Evolutionary conservation across 1,140 invertebrate genomes (phyloP).

Genomic region (Philopotamus ludificatus): DNA sequence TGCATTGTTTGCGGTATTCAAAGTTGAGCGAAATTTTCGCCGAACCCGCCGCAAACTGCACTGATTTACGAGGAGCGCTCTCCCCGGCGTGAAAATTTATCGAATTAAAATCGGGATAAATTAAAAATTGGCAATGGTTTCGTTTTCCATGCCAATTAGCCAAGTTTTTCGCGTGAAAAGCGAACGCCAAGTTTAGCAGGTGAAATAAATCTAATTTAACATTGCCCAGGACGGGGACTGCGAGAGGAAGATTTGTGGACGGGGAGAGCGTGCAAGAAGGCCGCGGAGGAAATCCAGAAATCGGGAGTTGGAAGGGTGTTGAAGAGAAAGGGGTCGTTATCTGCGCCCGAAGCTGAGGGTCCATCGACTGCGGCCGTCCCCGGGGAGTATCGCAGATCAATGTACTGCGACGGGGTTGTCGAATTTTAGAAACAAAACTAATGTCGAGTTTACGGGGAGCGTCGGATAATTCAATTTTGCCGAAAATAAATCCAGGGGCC

Average conservation of each 20-base stretch:
- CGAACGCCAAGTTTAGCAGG: conserved; percentile 7
- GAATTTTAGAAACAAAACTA: too few relatives aligned
- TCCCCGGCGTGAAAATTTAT: too few relatives aligned
- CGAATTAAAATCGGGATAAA: not conserved
- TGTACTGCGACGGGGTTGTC: too few relatives aligned
- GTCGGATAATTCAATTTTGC: too few relatives aligned
- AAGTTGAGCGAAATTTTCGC: too few relatives aligned
- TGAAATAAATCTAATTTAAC: conserved; percentile 26
- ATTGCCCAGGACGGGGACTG: not conserved
- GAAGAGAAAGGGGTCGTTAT: not conserved
- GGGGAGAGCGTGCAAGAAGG: not conserved
- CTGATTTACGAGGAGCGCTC: too few relatives aligned
- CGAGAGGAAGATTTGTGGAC: not conserved
- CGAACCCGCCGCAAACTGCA: too few relatives aligned
- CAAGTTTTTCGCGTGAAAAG: conserved; percentile 18
- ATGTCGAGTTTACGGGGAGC: too few relatives aligned
- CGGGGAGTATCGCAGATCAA: not conserved
- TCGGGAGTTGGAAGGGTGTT: not conserved
- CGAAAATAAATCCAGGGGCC: too few relatives aligned
- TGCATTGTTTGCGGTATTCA: too few relatives aligned
- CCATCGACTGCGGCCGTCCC: not conserved
- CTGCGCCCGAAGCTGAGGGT: not conserved
- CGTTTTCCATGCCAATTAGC: conserved; percentile 13
- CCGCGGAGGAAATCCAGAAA: not conserved
- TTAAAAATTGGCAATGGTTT: not conserved